These are phyloP conservation scores for Chrysodeixis includens DNA, from an alignment of 2,888 invertebrate species.

Conservation along the genomic window DNA sequence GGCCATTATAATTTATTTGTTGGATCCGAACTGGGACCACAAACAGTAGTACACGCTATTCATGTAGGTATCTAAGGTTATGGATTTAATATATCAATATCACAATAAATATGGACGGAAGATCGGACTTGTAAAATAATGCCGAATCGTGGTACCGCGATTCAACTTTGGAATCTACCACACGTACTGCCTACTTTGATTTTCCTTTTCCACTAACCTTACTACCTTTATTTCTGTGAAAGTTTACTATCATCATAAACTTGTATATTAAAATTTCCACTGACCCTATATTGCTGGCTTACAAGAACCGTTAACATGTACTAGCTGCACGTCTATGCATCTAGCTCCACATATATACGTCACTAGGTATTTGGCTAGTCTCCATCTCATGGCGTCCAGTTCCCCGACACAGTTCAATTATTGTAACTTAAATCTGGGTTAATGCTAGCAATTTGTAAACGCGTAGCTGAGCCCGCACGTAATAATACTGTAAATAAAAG, in stretches of 20 bases:
- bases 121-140: no score
- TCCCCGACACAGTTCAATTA: conserved; percentile 57
- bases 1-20: background rate
- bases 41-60: no score
- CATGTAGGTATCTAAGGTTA: no score
- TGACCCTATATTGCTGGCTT: background rate
- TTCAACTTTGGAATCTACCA: no score
- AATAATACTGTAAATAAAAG: conserved; percentile 30
- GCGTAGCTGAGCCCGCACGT: conserved; percentile 30
- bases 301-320: background rate
- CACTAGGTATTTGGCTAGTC: conserved; percentile 65
- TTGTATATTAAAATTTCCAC: background rate
- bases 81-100: no score
- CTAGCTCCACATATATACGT: conserved; percentile 27
- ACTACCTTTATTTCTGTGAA: background rate
- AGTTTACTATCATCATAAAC: background rate
- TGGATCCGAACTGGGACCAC: background rate
- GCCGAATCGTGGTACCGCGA: no score
- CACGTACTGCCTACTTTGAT: no score
- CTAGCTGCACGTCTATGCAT: conserved; percentile 11
- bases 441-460: conserved; percentile 60
- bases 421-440: conserved; percentile 67
- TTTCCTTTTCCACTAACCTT: no score
- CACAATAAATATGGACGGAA: no score
- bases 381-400: conserved; percentile 63